Evolutionary conservation across 2,888 invertebrate genomes (phyloP).

Genomic region (Leptothorax acervorum): DNA sequence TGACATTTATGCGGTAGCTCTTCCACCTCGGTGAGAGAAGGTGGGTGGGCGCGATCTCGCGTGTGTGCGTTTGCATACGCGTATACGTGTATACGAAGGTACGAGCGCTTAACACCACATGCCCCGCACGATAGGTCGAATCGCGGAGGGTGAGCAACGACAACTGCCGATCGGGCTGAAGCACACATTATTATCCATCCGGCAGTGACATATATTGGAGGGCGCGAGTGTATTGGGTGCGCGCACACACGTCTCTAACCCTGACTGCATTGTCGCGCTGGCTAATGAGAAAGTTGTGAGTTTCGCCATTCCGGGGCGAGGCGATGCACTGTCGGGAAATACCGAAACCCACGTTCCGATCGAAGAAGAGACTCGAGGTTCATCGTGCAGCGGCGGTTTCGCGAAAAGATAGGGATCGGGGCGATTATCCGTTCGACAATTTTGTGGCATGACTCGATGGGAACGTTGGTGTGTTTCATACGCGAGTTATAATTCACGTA

Average conservation of each 20-base stretch:
- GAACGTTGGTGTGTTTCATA: conserved; percentile 1
- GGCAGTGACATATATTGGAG: conserved; percentile 60
- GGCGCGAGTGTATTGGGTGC: conserved; percentile 39
- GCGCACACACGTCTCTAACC: conserved; percentile 64
- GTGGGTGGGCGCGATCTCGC: background rate
- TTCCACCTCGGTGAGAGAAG: conserved; percentile 57
- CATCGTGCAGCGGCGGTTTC: conserved; percentile 31
- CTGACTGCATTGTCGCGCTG: conserved; percentile 81
- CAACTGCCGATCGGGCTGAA: conserved; percentile 79
- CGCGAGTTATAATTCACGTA: background rate
- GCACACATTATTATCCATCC: conserved; percentile 79
- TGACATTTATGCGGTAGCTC: conserved; percentile 82
- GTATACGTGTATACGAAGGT: conserved; percentile 51
- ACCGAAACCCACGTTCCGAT: conserved; percentile 57
- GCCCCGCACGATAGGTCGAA: conserved; percentile 49
- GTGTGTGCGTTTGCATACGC: background rate
- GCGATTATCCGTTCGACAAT: conserved; percentile 39
- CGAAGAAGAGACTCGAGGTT: conserved; percentile 57
- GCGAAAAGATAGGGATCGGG: conserved; percentile 50
- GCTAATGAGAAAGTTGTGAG: conserved; percentile 84
- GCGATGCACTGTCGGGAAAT: conserved; percentile 53
- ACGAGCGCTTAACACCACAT: conserved; percentile 61
- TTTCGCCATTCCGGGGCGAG: conserved; percentile 59
- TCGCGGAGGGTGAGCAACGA: conserved; percentile 73
- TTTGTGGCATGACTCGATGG: conserved; percentile 7